Evolutionary conservation across 2,113 vertebrate species (phyloP), one percentile per base, ranked within the genome.

Genomic region (Neogobius melanostomus): DNA sequence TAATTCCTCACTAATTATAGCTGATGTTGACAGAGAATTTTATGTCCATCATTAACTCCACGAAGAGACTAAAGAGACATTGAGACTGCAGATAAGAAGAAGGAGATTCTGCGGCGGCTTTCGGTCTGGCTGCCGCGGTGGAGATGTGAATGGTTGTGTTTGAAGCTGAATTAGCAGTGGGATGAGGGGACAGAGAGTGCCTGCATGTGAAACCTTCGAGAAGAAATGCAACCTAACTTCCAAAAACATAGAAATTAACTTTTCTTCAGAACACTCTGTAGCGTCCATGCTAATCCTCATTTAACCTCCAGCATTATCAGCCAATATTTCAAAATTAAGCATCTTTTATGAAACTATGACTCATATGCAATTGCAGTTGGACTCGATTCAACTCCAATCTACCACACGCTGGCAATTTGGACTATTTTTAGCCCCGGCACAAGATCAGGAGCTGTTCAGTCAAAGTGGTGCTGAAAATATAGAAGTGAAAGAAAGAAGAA

Each of bases 381-480:
- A 77, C 56, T 64, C 17, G 71, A 64, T 68, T 72, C 16, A 16
- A 45, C 63, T 82, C 77, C 64, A 77, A 71, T 80, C 68, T 53
- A 80, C 81, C 72, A 8, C 61, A 63, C 46, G 16, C 16, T 48
- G n/a, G 52, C 69, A 76, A 49, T 83, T 80, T 82, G 70, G 49
- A 42, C 28, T 91, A 90, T 87, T 86, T 89, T 90, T 90, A 85
- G 77, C 66, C n/a, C 28, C 0, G 80, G 69, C 21, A 76, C 71
- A 74, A 54, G 68, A 72, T 79, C 74, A 57, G 59, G 11, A 43
- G 80, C 76, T 85, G 75, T 71, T 85, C 79, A 36, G 68, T 76
- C 69, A 64, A 50, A 54, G 50, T 28, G 71, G 64, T 54, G 71
- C 45, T 80, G 46, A 74, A 82, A 72, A 73, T 82, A 80, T 79